Percentiles rank a stretch among this genome's conserved stretches.
Conservation (phyloP, 2,797 vertebrate genomes). For the Atherinosoma microstoma region DNA sequence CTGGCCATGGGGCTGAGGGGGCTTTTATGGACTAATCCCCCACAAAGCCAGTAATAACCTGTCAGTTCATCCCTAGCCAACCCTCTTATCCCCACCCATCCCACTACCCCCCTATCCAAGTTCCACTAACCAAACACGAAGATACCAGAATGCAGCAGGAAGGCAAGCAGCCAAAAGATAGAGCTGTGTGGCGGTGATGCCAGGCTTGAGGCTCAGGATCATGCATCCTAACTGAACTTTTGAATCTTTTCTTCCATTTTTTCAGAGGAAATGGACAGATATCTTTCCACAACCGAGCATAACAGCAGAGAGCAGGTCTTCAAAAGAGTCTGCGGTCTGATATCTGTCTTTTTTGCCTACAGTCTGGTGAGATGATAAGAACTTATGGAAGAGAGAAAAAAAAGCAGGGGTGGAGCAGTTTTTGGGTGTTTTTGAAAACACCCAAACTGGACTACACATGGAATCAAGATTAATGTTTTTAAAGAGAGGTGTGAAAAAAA, state of each 20-base stretch:
- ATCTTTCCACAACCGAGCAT: conserved; percentile 64
- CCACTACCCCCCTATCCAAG: conserved; percentile 43
- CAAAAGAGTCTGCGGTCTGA: conserved; percentile 57
- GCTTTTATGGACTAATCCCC: conserved; percentile 86
- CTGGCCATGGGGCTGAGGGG: conserved; percentile 76
- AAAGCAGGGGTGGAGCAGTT: conserved; percentile 3
- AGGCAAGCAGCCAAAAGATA: conserved; percentile 56
- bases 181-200: conserved; percentile 58
- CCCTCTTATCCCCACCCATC: conserved; percentile 50
- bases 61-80: conserved; percentile 83
- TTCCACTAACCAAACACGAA: conserved; percentile 59
- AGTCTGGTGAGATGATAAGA: conserved; percentile 58
- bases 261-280: conserved; percentile 60
- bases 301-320: conserved; percentile 60
- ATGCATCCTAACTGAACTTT: conserved; percentile 52
- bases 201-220: conserved; percentile 57
- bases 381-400: conserved; percentile 43
- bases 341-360: conserved; percentile 44
- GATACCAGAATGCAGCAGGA: conserved; percentile 70
- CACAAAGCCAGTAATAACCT: conserved; percentile 88
- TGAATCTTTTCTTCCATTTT: conserved; percentile 38
- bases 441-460: neutral
- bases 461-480: conserved; percentile 15
- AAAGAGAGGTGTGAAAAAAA: conserved; percentile 16
- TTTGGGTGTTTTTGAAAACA: conserved; percentile 24